A percentile compares a stretch with the other conserved stretches of the same genome.
These are phyloP conservation scores for Microdon myrmicae DNA, from an alignment of 2,888 invertebrate genomes.

Conservation along the genomic window DNA sequence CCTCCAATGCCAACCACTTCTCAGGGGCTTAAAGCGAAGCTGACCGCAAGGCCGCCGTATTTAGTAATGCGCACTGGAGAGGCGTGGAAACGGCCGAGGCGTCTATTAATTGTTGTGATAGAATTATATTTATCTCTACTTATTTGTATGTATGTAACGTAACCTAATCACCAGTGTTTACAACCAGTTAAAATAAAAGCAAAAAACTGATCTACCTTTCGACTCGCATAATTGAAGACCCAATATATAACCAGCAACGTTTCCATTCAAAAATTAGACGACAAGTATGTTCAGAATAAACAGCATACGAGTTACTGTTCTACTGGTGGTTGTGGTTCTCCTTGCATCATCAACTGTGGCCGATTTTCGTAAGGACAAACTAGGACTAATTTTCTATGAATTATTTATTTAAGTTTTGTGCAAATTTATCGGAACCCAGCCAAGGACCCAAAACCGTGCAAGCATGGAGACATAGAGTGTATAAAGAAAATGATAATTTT, in stretches of 20 bases:
- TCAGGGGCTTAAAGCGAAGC: too few relatives aligned
- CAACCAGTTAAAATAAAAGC: too few relatives aligned
- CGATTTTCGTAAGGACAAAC: slow-evolving; percentile 30
- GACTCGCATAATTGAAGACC: slow-evolving; percentile 1
- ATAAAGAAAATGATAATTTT: slow-evolving; percentile 37
- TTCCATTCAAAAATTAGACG: neutral
- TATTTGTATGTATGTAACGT: too few relatives aligned
- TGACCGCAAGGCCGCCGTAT: too few relatives aligned
- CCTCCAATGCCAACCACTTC: neutral
- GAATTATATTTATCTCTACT: too few relatives aligned
- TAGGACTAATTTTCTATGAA: too few relatives aligned
- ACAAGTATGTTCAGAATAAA: slow-evolving; percentile 8
- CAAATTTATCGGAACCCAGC: slow-evolving; percentile 24
- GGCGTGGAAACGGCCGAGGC: neutral
- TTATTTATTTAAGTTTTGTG: neutral
- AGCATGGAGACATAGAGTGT: slow-evolving; percentile 44
- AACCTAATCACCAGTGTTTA: too few relatives aligned
- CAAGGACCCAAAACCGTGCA: slow-evolving; percentile 40
- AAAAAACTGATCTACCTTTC: too few relatives aligned
- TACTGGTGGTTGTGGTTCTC: neutral
- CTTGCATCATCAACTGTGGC: neutral
- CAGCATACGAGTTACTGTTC: slow-evolving; percentile 3
- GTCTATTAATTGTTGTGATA: slow-evolving; percentile 8
- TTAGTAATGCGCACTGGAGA: neutral
- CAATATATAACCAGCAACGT: slow-evolving; percentile 9